Evolutionary conservation across 37 sponge, comb jelly and placozoan species (phyloP), one percentile per base, ranked within the genome.

Genomic region (Hexactinellida sp.): DNA sequence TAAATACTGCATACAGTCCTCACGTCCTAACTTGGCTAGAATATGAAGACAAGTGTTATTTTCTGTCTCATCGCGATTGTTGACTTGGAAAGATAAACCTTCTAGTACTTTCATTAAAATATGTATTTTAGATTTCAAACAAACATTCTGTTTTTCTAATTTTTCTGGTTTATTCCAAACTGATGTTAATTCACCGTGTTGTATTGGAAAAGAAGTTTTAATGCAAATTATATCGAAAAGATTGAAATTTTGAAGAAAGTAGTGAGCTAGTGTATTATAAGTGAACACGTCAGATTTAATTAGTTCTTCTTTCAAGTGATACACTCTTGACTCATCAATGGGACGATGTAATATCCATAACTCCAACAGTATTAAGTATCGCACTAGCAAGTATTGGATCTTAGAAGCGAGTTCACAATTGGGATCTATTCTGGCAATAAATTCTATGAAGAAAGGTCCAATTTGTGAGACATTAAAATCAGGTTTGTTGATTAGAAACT

Each of bases 281-380:
- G 76, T 63, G 34, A 63, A 63, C 3, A 63, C 13, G 25, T n/a
- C 5, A 1, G 76, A 63, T 25, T 28, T 23, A n/a, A 63, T n/a
- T 25, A 63, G 34, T 5, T 63, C 76, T 63, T 63, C 76, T n/a
- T 63, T 63, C 34, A 63, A n/a, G 13, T 63, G 76, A n/a, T 63
- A 63, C 30, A 63, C 30, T 63, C 34, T 63, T n/a, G 76, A 63
- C 34, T 63, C 76, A 28, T 63, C 76, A 25, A 25, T 7, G 5
- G 76, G 76, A 63, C 76, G 76, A 63, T 63, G 30, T n/a, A 63
- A 28, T n/a, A 63, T 23, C 76, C 76, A 63, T 28, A 63, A n/a
- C 13, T 63, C 76, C 30, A 63, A n/a, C 76, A 63, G 21, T 23
- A 63, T 63, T 10, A 63, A 28, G 25, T 32, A 63, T 5, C 76